phyloP scores from a whole-genome alignment of 2,888 invertebrate genomes.

The Chymomyza caudatula region DNA sequence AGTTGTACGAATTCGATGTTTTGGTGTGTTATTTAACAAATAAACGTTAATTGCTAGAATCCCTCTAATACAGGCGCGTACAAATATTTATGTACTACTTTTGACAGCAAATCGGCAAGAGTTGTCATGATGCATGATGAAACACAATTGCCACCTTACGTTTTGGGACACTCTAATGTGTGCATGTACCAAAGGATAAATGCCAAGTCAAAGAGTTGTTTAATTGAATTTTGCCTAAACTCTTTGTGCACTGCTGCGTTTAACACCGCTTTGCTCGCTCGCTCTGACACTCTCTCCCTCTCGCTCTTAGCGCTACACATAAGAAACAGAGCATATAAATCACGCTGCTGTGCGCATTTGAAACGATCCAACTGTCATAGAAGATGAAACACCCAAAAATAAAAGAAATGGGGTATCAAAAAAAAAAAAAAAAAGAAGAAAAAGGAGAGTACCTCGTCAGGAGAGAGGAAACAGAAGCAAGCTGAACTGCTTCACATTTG shows the following conservation, averaged over 20 bases:
- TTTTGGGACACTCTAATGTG: no score
- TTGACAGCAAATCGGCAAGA: no score
- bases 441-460: neutral
- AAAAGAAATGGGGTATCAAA: neutral
- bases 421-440: no score
- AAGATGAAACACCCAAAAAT: neutral
- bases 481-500: neutral
- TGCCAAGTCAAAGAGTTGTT: conserved; percentile 40
- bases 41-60: no score
- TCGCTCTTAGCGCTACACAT: neutral
- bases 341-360: neutral
- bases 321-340: neutral
- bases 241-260: neutral
- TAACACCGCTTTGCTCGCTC: no score
- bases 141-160: no score
- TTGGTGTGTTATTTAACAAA: no score
- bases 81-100: no score
- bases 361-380: neutral
- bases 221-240: conserved; percentile 55
- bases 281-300: neutral
- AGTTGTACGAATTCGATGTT: no score
- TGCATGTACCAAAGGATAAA: no score
- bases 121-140: no score
- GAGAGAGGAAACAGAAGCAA: neutral
- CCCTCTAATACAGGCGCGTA: no score